Percentiles rank a stretch among this genome's conserved stretches.
phyloP scores from a whole-genome alignment of 2,888 invertebrate species.

The Pocota personata region DNA sequence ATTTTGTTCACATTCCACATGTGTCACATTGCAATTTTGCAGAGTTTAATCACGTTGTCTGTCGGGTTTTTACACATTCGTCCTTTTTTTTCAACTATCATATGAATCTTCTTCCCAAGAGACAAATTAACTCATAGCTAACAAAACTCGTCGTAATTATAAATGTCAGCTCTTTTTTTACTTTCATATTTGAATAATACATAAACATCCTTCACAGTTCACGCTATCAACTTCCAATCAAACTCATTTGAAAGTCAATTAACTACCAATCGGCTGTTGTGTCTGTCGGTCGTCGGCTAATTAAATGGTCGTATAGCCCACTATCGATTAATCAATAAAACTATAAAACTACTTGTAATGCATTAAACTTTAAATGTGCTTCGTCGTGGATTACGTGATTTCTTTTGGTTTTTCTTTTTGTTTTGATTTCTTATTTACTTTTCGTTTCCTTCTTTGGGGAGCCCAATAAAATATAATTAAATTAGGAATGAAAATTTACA shows the following conservation, averaged over 20 bases:
- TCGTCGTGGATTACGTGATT: not conserved
- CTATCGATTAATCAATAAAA: conserved; percentile 15
- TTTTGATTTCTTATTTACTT: not conserved
- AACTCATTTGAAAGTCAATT: conserved; percentile 5
- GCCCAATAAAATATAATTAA: conserved; percentile 36
- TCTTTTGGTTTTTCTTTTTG: too few relatives aligned
- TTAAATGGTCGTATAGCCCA: conserved; percentile 5
- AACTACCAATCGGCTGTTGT: not conserved
- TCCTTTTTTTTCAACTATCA: too few relatives aligned
- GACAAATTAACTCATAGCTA: too few relatives aligned
- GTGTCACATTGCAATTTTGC: too few relatives aligned
- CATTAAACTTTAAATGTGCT: not conserved
- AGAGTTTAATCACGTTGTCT: too few relatives aligned
- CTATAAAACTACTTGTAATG: conserved; percentile 20
- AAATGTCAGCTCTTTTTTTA: not conserved
- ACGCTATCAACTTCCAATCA: not conserved
- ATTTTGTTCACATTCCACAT: too few relatives aligned
- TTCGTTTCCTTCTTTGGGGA: conserved; percentile 4
- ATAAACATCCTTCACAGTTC: not conserved
- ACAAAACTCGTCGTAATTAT: too few relatives aligned
- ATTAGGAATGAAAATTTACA: conserved; percentile 18
- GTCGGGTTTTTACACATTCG: too few relatives aligned
- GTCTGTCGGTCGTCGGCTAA: conserved; percentile 13
- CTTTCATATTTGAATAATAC: too few relatives aligned
- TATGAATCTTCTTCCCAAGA: too few relatives aligned